Percentiles rank a stretch among this genome's conserved stretches.
These are phyloP conservation scores for Pristionchus entomophagus DNA, from an alignment of 2,888 invertebrate species.

Conservation along the genomic window DNA sequence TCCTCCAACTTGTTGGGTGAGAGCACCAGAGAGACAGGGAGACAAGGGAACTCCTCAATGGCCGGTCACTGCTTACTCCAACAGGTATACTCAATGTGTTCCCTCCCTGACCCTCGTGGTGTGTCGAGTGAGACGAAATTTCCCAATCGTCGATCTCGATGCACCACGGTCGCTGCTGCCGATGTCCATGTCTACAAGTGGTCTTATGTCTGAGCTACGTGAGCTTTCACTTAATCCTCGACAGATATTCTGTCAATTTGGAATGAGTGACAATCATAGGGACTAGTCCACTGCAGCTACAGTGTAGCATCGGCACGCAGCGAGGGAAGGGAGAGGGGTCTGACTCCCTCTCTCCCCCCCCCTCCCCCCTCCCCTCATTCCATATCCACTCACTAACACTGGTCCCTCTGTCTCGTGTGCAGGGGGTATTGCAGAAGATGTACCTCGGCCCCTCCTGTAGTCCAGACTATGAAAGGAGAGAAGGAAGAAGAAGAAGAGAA, in stretches of 20 bases:
- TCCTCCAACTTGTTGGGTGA: conserved; percentile 72
- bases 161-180: conserved; percentile 27
- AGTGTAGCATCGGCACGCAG: neutral
- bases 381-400: conserved; percentile 5
- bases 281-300: neutral
- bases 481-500: neutral
- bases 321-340: neutral
- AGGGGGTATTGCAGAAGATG: conserved; percentile 50
- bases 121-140: neutral
- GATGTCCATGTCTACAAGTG: neutral
- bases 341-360: neutral
- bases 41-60: conserved; percentile 46
- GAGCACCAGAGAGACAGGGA: conserved; percentile 54
- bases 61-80: conserved; percentile 52
- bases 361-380: neutral
- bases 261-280: neutral
- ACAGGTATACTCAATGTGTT: conserved; percentile 4
- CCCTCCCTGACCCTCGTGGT: neutral
- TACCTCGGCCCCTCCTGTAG: conserved; percentile 56
- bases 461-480: conserved; percentile 11
- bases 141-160: neutral
- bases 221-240: neutral
- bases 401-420: conserved; percentile 41
- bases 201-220: neutral
- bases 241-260: neutral